Base-by-base conservation (phyloP, 2,113 vertebrate genomes). In the Climacteris rufus region DNA sequence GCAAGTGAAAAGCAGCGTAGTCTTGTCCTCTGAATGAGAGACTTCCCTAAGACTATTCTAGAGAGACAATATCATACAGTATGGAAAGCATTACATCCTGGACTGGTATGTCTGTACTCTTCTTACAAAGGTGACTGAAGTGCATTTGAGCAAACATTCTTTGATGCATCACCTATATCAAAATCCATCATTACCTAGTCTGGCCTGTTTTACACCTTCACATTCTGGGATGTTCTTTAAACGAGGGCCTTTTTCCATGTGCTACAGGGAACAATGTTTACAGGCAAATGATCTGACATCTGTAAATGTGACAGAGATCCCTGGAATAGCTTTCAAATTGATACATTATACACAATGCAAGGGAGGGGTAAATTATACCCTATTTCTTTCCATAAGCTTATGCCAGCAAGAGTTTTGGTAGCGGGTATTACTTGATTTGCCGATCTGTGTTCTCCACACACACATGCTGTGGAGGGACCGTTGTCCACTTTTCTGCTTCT, bases 401-500 rank as follows among this genome's bases (percentile, higher is more conserved):
- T 71, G 60, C 69, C 52, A 91, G 75, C 81, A 83, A 87, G 74
- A 84, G 83, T 82, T 68, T 90, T 87, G 85, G 82, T 59, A 76
- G 93, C 30, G 3, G 64, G 59, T 63, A 96, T 95, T 99, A 99
- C 99, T 99, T 99, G 98, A 99, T 99, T 98, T 99, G 99, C 66
- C 98, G 98, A 96, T 99, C 99, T 11, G 99, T 99, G 79, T 98
- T 99, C 96, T 99, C 99, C 94, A 99, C 99, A 96, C 99, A 99
- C 94, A 99, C 98, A 44, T 99, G 99, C 96, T 99, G 99, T 79
- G 98, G 63, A 44, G 99, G 99, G 20, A 99, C 99, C 1, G 99
- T 98, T 92, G 98, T 99, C 99, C 99, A 99, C 89, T 98, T 98
- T 96, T 99, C 99, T 2, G 99, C 99, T 97, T 99, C 99, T 97